phyloP scores from a whole-genome alignment of 2,888 invertebrate species.

The Emmelina monodactyla region DNA sequence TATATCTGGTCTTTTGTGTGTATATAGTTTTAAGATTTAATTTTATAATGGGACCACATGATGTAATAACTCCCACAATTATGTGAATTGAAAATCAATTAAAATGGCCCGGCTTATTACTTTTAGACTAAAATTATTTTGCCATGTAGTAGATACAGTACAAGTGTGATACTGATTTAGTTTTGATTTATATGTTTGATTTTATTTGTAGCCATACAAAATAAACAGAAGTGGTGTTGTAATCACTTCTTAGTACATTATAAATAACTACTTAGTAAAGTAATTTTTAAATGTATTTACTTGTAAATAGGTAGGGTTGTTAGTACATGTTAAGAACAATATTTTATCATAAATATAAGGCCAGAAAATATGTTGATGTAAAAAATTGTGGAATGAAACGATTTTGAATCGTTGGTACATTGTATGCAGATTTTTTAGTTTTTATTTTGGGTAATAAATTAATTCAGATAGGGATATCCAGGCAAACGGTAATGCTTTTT shows the following conservation, averaged over 20 bases:
- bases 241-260: conserved; percentile 43
- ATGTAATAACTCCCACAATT: too few species aligned
- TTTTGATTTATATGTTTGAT: not conserved
- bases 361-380: conserved; percentile 1
- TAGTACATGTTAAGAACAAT: not conserved
- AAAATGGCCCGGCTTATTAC: not conserved
- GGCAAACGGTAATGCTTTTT: conserved; percentile 29
- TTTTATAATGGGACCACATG: too few species aligned
- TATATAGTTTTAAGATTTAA: not conserved
- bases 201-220: conserved; percentile 15
- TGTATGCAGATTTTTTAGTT: conserved; percentile 11
- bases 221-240: conserved; percentile 47
- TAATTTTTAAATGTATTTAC: conserved; percentile 37
- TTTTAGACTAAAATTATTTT: not conserved
- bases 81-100: not conserved
- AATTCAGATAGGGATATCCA: conserved; percentile 32
- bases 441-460: conserved; percentile 31
- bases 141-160: conserved; percentile 33
- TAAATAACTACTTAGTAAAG: conserved; percentile 33
- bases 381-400: conserved; percentile 1
- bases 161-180: conserved; percentile 36
- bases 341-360: not conserved
- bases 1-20: not conserved
- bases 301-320: conserved; percentile 35
- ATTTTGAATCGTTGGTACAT: conserved; percentile 1